Evolutionary conservation across 2,888 invertebrate genomes (phyloP), one percentile per base, ranked within the genome.

Genomic region (Lochmaea capreae): DNA sequence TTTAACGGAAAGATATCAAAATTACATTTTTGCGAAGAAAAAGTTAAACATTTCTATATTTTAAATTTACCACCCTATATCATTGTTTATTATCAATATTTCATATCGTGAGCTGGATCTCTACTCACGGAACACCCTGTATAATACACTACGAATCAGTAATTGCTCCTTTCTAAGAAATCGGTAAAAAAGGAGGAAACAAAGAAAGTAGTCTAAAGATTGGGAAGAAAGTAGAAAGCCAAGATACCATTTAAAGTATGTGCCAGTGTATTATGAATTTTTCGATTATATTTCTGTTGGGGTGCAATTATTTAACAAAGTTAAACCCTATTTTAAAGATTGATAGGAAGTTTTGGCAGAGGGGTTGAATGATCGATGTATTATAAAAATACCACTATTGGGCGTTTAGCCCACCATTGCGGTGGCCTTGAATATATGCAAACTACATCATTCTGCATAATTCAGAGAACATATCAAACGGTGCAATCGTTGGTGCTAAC

Each of bases 331-430:
- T 54, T 54, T 46, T 49, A 2, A 49, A 49, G 14, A 49, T 49
- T 49, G 49, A 54, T 16, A 16, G n/a, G 10, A 10, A 54, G 52
- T 54, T 16, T 3, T 18, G 2, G 42, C 16, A 5, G 42, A 16
- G 42, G 65, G 65, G 58, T 18, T 58, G 77, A 75, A 81, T 83
- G 83, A 84, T 79, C 81, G 83, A 85, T 85, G 84, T 75, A 79
- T 83, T 84, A 83, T 82, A 84, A 84, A 84, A 80, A 81, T 78
- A 79, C 81, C 80, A 76, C 67, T 70, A 73, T 73, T 43, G 18
- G 33, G 39, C 62, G 73, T 61, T 65, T 78, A 75, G 75, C 79
- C 75, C 54, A 66, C 74, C 77, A 77, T 66, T 75, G 79, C 76
- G 77, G 75, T 77, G 76, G 75, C 74, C 71, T 63, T 74, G 74